Percentiles rank a stretch among this genome's conserved stretches.
These are phyloP conservation scores for Sphenodon punctatus DNA, from an alignment of 2,797 vertebrate species.

Conservation along the genomic window DNA sequence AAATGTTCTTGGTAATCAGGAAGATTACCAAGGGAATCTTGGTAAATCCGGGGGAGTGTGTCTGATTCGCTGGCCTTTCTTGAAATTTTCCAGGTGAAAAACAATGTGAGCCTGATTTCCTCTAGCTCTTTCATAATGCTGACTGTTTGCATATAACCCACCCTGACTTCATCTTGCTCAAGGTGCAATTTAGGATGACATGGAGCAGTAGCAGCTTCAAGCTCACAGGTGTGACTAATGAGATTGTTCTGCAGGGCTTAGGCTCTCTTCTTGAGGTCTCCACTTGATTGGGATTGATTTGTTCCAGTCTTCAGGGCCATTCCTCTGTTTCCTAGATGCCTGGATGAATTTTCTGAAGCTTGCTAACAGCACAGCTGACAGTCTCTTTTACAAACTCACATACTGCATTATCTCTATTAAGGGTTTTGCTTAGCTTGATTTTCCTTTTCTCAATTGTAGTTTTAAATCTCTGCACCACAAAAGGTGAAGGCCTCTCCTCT, in stretches of 20 bases:
- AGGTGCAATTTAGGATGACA: not conserved
- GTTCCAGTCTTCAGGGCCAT: not conserved
- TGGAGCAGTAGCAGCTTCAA: not conserved
- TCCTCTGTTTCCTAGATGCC: not conserved
- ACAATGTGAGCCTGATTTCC: not conserved
- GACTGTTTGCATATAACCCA: not conserved
- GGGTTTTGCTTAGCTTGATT: not conserved
- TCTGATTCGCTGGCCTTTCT: not conserved
- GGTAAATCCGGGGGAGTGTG: not conserved
- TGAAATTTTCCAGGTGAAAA: not conserved
- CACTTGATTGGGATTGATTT: not conserved
- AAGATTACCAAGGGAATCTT: too few relatives aligned
- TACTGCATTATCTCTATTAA: not conserved
- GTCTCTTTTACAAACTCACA: not conserved
- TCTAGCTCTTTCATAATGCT: not conserved
- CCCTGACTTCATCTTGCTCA: not conserved
- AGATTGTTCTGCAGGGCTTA: not conserved
- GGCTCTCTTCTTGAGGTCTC: not conserved
- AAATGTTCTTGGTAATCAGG: not conserved
- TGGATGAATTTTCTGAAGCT: slow-evolving; percentile 1
- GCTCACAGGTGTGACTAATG: not conserved
- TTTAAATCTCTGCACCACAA: not conserved
- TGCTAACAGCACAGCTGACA: not conserved
- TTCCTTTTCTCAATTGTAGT: not conserved
- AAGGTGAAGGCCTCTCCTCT: not conserved